A percentile compares a stretch with the other conserved stretches of the same genome.
Evolutionary conservation across 1,140 invertebrate genomes (phyloP).

Genomic region (Aplysia californica): DNA sequence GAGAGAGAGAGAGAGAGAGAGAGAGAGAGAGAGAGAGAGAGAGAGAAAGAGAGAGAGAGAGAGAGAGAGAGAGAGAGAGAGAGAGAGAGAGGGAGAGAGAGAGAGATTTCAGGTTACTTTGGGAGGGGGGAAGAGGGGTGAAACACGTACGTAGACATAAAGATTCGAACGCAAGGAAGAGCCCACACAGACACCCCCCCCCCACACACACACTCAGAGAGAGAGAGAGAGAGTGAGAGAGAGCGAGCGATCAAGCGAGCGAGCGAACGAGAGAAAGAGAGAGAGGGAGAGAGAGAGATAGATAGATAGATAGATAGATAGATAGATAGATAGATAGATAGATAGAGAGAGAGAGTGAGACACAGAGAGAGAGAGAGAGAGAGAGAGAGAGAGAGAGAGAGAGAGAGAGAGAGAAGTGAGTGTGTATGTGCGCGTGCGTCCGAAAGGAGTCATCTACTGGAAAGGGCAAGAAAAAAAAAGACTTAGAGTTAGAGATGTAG

Average conservation of each 20-base stretch:
- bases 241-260: too few species aligned
- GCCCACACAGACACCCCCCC: neutral
- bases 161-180: neutral
- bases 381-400: too few species aligned
- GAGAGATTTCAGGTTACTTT: neutral
- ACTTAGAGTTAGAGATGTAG: neutral
- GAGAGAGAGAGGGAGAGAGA: too few species aligned
- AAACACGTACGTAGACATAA: neutral
- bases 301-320: neutral
- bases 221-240: neutral
- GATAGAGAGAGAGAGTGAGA: too few species aligned
- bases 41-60: neutral
- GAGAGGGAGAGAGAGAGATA: too few species aligned
- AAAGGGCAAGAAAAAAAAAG: neutral
- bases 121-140: too few species aligned
- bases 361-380: neutral
- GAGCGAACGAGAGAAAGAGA: too few species aligned
- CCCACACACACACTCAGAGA: neutral
- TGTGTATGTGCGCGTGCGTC: too few species aligned
- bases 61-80: neutral
- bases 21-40: neutral
- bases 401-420: too few species aligned
- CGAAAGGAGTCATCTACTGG: neutral
- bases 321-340: too few species aligned
- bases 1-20: neutral